These are phyloP conservation scores for Apis dorsata DNA, from an alignment of 1,140 invertebrate species.

Conservation along the genomic window DNA sequence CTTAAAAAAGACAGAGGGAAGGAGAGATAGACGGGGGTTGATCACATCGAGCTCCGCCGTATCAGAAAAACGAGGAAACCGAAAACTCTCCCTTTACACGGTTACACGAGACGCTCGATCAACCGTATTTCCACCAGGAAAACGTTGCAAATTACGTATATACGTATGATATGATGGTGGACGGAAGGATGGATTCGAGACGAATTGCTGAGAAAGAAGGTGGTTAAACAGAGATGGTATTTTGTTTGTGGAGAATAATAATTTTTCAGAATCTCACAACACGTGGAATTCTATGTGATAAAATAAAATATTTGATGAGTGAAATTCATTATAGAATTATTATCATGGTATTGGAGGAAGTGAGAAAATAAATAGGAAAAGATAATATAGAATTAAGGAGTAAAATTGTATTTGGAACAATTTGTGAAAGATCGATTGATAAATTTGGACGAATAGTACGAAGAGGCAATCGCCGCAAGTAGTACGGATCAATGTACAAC, in stretches of 20 bases:
- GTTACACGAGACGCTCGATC: conserved; percentile 18
- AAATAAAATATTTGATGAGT: no score
- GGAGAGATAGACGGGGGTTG: not conserved
- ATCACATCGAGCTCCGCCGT: conserved; percentile 29
- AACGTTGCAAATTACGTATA: not conserved
- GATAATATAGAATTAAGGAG: no score
- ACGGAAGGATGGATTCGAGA: not conserved
- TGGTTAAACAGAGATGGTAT: no score
- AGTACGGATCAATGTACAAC: not conserved
- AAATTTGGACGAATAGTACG: not conserved
- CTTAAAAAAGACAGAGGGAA: conserved; percentile 30
- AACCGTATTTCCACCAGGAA: not conserved
- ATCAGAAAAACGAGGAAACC: conserved; percentile 50
- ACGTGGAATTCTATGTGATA: no score
- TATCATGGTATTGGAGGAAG: no score
- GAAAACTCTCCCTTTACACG: conserved; percentile 30
- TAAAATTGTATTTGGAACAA: no score
- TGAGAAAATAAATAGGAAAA: no score
- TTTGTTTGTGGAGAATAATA: no score
- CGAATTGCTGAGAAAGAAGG: not conserved
- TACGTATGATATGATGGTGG: no score
- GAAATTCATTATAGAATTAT: no score
- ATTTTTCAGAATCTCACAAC: no score
- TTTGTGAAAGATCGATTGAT: no score
- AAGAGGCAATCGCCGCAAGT: not conserved